phyloP scores from a whole-genome alignment of 2,113 vertebrate genomes.

The Pluvianellus socialis region DNA sequence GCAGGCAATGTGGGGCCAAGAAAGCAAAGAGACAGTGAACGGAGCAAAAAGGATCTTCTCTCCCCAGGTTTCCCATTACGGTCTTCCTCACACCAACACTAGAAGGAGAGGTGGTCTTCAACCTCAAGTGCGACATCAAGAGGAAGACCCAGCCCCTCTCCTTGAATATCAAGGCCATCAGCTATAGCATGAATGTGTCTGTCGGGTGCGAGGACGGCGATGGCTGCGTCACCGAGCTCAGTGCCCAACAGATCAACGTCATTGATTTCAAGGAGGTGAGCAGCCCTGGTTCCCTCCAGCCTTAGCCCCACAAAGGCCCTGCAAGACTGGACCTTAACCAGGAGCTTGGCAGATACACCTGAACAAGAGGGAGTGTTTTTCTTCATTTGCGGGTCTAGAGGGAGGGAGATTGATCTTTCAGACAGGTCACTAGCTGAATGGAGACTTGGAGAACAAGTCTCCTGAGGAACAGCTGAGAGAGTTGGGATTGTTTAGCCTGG shows the following conservation, averaged over 20 bases:
- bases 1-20: neutral
- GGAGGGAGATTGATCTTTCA: neutral
- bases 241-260: conserved; percentile 39
- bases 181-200: conserved; percentile 68
- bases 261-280: conserved; percentile 83
- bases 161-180: conserved; percentile 82
- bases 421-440: no score
- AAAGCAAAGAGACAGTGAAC: neutral
- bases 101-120: conserved; percentile 82
- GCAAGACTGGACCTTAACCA: neutral
- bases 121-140: conserved; percentile 77
- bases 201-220: conserved; percentile 73
- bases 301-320: neutral
- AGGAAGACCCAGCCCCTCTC: conserved; percentile 78
- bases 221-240: conserved; percentile 64
- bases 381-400: neutral
- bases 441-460: no score
- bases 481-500: no score
- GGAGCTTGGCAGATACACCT: neutral
- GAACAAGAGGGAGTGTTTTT: neutral
- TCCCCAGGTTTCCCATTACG: conserved; percentile 71
- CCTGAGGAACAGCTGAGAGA: no score
- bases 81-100: conserved; percentile 75
- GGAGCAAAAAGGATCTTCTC: neutral
- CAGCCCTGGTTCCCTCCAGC: neutral